Conservation (phyloP, 2,113 vertebrate species). For the Otolemur garnettii region DNA sequence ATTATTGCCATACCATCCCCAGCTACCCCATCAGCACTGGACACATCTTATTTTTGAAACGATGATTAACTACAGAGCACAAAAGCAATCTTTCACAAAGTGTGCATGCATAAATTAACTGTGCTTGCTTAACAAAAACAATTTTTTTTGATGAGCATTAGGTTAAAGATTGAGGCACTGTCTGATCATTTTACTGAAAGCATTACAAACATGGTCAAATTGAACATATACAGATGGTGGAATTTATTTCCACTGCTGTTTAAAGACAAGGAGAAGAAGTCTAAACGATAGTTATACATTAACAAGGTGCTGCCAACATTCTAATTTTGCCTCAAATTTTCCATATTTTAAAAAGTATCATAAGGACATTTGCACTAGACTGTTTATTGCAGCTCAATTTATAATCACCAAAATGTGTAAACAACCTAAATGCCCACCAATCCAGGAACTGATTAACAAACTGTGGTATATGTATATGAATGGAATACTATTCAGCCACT, state of each 20-base stretch:
- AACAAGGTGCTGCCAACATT: slow-evolving; percentile 14
- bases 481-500: no score
- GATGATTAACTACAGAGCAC: slow-evolving; percentile 1
- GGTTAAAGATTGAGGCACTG: not conserved
- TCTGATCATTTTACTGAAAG: slow-evolving; percentile 40
- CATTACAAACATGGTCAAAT: not conserved
- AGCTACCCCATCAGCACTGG: no score
- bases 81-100: slow-evolving; percentile 64
- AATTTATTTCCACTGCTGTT: slow-evolving; percentile 4
- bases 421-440: no score
- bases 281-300: not conserved
- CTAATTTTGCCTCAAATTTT: not conserved
- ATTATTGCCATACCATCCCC: not conserved
- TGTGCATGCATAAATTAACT: not conserved
- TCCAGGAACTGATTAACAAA: no score
- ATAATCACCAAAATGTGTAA: no score
- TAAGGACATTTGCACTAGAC: no score
- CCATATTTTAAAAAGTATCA: slow-evolving; percentile 9
- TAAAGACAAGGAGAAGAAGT: slow-evolving; percentile 37
- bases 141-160: slow-evolving; percentile 57
- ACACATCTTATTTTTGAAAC: slow-evolving; percentile 59
- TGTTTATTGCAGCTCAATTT: no score
- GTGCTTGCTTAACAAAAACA: slow-evolving; percentile 37
- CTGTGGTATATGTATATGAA: no score
- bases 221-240: not conserved